phyloP scores from a whole-genome alignment of 2,797 vertebrate species.

The Acrocephalus scirpaceus region DNA sequence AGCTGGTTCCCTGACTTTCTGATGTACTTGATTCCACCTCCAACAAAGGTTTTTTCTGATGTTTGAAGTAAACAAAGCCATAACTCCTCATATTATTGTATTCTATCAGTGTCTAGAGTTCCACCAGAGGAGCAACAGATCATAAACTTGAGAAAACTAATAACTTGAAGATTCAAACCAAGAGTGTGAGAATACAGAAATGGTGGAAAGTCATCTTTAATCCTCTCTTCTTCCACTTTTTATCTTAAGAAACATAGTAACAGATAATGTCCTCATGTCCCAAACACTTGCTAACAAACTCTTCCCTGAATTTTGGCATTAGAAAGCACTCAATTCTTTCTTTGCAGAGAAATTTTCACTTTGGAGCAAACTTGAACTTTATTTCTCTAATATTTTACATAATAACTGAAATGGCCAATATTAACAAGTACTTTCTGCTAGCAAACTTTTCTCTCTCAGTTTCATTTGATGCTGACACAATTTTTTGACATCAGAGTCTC shows the following conservation, averaged over 20 bases:
- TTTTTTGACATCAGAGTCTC: not conserved
- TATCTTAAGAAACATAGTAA: not conserved
- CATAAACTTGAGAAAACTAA: not conserved
- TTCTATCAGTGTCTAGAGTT: not conserved
- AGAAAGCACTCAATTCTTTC: not conserved
- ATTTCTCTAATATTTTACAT: not conserved
- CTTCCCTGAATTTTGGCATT: not conserved
- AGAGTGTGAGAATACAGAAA: not conserved
- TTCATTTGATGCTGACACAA: not conserved
- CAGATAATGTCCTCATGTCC: not conserved
- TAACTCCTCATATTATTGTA: not conserved
- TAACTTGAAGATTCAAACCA: not conserved
- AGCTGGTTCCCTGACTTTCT: not conserved
- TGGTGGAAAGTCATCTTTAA: not conserved
- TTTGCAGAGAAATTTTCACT: not conserved
- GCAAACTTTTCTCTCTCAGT: not conserved
- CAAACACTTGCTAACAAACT: not conserved
- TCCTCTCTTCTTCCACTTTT: not conserved
- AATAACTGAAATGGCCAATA: not conserved
- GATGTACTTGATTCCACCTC: not conserved
- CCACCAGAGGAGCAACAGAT: not conserved
- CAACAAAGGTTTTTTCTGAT: not conserved
- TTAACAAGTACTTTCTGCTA: not conserved
- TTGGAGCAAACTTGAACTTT: not conserved
- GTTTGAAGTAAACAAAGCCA: accelerated